A percentile compares a stretch with the other conserved stretches of the same genome.
phyloP scores from a whole-genome alignment of 2,797 vertebrate species.

The Sciurus carolinensis region DNA sequence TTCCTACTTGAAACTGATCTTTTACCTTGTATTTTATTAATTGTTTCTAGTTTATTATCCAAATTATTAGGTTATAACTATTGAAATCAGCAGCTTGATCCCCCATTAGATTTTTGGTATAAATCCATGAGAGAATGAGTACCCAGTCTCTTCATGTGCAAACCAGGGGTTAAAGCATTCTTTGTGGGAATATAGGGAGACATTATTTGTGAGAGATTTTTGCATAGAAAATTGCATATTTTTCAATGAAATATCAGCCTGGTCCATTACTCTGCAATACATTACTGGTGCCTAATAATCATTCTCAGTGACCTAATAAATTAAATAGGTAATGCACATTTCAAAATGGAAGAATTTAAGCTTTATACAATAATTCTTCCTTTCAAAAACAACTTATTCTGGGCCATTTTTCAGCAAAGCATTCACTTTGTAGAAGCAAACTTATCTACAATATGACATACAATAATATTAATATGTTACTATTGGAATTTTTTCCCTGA shows the following conservation, averaged over 20 bases:
- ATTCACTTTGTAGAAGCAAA: conserved; percentile 69
- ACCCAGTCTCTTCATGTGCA: background rate
- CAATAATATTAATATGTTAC: conserved; percentile 45
- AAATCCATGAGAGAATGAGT: conserved; percentile 23
- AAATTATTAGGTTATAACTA: conserved; percentile 46
- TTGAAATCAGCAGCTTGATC: background rate
- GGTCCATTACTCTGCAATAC: background rate
- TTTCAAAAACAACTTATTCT: conserved; percentile 71
- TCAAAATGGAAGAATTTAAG: conserved; percentile 83
- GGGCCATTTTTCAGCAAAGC: conserved; percentile 71
- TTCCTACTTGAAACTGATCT: conserved; percentile 7
- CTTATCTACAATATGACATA: conserved; percentile 3
- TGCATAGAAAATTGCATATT: background rate
- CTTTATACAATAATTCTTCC: conserved; percentile 76
- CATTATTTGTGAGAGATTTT: background rate
- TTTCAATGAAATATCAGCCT: background rate
- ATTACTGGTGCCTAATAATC: conserved; percentile 9
- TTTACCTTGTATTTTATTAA: conserved; percentile 47
- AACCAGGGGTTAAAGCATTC: background rate
- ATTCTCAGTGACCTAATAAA: background rate
- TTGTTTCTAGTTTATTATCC: conserved; percentile 18
- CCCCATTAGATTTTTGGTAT: conserved; percentile 7
- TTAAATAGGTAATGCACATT: conserved; percentile 82
- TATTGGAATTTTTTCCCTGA: background rate
- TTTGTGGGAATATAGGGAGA: background rate